Base-by-base conservation (phyloP, 2,113 vertebrate species). In the Apteryx mantelli region DNA sequence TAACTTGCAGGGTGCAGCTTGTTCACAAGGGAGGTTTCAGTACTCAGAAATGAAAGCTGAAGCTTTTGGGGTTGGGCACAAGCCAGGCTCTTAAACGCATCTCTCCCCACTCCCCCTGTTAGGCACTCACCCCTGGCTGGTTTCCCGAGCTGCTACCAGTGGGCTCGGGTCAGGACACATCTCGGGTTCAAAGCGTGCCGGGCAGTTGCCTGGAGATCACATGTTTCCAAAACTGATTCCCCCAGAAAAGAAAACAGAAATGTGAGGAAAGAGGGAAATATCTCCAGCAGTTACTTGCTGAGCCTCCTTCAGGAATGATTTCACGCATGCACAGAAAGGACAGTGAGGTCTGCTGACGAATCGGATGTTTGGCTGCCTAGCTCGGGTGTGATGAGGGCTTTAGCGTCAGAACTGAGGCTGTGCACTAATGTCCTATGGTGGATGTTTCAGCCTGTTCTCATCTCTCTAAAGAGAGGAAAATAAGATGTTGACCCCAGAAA, bases 221-320 rank as follows among this genome's bases (percentile, higher is more conserved):
- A 3, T 91, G 85, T 96, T 96, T 97, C 95, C 95, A 96, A 91
- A 97, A 80, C 93, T 26, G 3, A 38, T 86, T 93, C 88, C 95
- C 79, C 71, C 53, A 70, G 91, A 93, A 88, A 91, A 86, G 89
- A 63, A 95, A 93, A 93, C 88, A 91, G 90, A 0, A 0, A 48
- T 5, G 1, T 7, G 71, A 91, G 82, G 88, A 82, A 91, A 92
- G 89, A 94, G 63, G 53, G 85, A 80, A 96, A 50, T 50, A 28
- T 25, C 77, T 82, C 5, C 2, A 2, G 48, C 3, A 4, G 60
- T 66, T 76, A 16, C 0, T 0, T 1, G 3, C 34, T 13, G 50
- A 83, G 60, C 24, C 69, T 80, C 50, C 90, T 83, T 44, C 1
- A 0, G 24, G 22, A 88, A 73, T 1, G 0, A 14, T 42, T 17